Evolutionary conservation across 2,113 vertebrate species (phyloP).

Genomic region (Ceratotherium simum): DNA sequence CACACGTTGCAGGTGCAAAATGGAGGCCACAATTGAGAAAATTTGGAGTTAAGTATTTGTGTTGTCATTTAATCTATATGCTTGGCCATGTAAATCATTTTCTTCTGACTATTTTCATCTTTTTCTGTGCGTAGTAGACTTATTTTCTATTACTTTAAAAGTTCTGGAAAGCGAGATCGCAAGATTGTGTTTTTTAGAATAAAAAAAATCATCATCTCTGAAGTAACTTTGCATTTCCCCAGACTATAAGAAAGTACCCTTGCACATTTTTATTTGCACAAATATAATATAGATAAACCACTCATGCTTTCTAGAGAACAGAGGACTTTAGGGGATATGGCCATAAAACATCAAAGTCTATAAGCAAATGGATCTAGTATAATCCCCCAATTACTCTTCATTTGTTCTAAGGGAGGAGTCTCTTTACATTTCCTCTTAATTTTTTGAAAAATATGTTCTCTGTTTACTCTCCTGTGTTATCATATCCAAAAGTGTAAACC

Average conservation of each 20-base stretch:
- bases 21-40: slow-evolving; percentile 60
- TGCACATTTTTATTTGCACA: background rate
- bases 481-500: background rate
- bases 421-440: background rate
- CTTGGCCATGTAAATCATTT: slow-evolving; percentile 62
- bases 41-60: slow-evolving; percentile 67
- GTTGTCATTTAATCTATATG: slow-evolving; percentile 68
- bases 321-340: background rate
- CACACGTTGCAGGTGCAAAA: slow-evolving; percentile 79
- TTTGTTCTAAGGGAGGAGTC: background rate
- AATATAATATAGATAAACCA: background rate
- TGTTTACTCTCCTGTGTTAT: background rate
- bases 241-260: background rate
- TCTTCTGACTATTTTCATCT: slow-evolving; percentile 8
- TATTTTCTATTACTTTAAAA: slow-evolving; percentile 47
- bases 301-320: background rate
- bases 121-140: slow-evolving; percentile 28
- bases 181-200: background rate
- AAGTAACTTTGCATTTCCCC: background rate
- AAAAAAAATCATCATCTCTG: background rate
- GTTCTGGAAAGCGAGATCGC: slow-evolving; percentile 5
- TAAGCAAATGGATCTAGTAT: background rate
- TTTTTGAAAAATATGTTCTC: background rate
- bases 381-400: background rate
- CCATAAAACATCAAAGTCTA: background rate